These are phyloP conservation scores for Stenurella melanura DNA, from an alignment of 2,888 invertebrate genomes.

Conservation along the genomic window DNA sequence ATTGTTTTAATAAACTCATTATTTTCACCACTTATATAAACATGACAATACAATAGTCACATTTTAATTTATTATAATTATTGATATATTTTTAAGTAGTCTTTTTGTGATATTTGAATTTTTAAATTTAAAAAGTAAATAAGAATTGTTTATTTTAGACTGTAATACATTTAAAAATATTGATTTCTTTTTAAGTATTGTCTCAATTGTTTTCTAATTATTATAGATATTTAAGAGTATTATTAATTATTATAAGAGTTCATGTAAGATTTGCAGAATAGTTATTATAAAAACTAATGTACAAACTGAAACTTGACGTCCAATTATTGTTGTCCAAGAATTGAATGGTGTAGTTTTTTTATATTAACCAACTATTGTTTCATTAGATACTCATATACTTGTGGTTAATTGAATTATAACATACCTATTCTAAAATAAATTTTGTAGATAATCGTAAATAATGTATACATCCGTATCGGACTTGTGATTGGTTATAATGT, in stretches of 20 bases:
- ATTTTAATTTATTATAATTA: constrained; percentile 11
- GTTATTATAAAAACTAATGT: constrained; percentile 49
- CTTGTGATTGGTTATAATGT: constrained; percentile 65
- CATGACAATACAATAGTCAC: not conserved
- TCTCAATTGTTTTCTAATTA: constrained; percentile 33
- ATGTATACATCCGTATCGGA: constrained; percentile 66
- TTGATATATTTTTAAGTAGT: not conserved
- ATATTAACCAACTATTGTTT: constrained; percentile 22
- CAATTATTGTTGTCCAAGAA: constrained; percentile 52
- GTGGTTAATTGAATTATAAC: constrained; percentile 37
- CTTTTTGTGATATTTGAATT: constrained; percentile 30
- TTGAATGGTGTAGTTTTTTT: constrained; percentile 37
- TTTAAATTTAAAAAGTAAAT: constrained; percentile 4
- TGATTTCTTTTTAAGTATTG: constrained; percentile 10
- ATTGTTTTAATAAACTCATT: not conserved
- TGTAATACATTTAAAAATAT: constrained; percentile 19
- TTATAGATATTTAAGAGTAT: constrained; percentile 46
- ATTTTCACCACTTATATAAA: not conserved
- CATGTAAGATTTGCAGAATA: constrained; percentile 43
- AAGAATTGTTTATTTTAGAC: constrained; percentile 1
- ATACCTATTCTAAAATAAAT: constrained; percentile 61
- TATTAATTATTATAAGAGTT: constrained; percentile 25
- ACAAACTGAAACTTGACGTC: constrained; percentile 62
- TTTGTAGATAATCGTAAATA: constrained; percentile 61
- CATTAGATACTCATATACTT: constrained; percentile 17